phyloP scores from a whole-genome alignment of 2,888 invertebrate genomes.

The Metopia argyrocephala region DNA sequence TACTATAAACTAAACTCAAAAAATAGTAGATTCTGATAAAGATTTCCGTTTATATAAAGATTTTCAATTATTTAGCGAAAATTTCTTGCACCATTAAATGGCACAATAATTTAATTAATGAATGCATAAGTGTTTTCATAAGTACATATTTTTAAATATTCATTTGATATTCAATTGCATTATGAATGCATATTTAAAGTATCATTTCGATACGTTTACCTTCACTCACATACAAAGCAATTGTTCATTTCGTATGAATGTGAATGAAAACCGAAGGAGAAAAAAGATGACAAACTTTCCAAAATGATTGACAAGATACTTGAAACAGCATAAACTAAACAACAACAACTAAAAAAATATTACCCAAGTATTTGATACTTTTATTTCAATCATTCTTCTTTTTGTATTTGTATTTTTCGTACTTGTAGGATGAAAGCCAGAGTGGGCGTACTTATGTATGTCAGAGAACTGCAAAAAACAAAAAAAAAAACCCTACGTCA shows the following conservation, averaged over 20 bases:
- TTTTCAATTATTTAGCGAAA: no score
- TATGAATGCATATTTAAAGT: constrained; percentile 6
- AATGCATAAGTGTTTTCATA: background rate
- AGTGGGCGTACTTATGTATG: no score
- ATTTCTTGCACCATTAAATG: no score
- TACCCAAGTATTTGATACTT: no score
- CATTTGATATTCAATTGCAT: background rate
- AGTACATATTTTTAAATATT: background rate
- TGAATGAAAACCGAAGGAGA: background rate
- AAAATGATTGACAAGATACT: constrained; percentile 50
- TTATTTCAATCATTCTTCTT: background rate
- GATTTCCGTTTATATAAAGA: no score
- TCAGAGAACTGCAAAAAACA: no score
- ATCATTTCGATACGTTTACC: background rate
- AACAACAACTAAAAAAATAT: background rate
- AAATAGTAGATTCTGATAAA: no score
- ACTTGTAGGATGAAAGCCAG: no score
- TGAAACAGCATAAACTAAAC: background rate
- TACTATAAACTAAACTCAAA: no score
- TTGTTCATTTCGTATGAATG: constrained; percentile 1
- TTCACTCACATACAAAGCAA: background rate
- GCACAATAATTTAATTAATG: no score
- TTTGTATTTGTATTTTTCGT: no score
- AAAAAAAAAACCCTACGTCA: no score
- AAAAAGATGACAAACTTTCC: constrained; percentile 4